These are phyloP conservation scores for Agonopterix arenella DNA, from an alignment of 2,888 invertebrate genomes.

Conservation along the genomic window DNA sequence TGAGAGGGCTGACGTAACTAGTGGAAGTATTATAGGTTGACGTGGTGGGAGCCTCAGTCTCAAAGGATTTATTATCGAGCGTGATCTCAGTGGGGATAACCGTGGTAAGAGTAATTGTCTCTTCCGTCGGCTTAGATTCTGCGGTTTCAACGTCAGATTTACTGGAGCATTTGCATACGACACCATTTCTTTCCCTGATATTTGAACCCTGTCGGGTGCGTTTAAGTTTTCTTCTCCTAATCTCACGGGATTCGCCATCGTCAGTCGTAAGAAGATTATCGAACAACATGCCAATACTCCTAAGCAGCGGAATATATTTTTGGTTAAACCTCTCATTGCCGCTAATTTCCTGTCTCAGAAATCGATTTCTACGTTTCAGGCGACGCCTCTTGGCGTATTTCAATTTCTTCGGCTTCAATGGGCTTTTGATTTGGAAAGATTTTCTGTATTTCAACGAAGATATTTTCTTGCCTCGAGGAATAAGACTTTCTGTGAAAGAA, in stretches of 20 bases:
- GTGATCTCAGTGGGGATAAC: slow-evolving; percentile 40
- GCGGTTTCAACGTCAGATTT: slow-evolving; percentile 18
- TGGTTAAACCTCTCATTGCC: slow-evolving; percentile 43
- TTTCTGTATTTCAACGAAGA: slow-evolving; percentile 45
- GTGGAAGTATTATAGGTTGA: slow-evolving; percentile 53
- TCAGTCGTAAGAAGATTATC: slow-evolving; percentile 53
- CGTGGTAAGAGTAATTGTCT: slow-evolving; percentile 56
- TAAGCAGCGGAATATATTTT: slow-evolving; percentile 59
- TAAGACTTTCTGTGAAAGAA: slow-evolving; percentile 24
- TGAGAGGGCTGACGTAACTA: slow-evolving; percentile 60
- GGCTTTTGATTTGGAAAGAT: slow-evolving; percentile 43
- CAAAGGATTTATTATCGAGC: slow-evolving; percentile 33
- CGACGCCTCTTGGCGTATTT: slow-evolving; percentile 32
- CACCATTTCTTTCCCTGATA: slow-evolving; percentile 19
- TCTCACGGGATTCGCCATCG: slow-evolving; percentile 37
- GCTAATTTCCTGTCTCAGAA: slow-evolving; percentile 43
- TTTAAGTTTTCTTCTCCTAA: slow-evolving; percentile 28
- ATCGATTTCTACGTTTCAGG: slow-evolving; percentile 36
- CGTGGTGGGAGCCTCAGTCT: slow-evolving; percentile 47
- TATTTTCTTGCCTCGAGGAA: slow-evolving; percentile 21
- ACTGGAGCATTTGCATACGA: slow-evolving; percentile 30
- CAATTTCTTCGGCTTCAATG: slow-evolving; percentile 45
- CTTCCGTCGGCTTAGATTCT: slow-evolving; percentile 37
- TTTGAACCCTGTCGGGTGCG: slow-evolving; percentile 23
- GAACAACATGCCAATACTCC: slow-evolving; percentile 56